Evolutionary conservation across 1,140 invertebrate genomes (phyloP), one percentile per base, ranked within the genome.

Genomic region (Capitella teleta): DNA sequence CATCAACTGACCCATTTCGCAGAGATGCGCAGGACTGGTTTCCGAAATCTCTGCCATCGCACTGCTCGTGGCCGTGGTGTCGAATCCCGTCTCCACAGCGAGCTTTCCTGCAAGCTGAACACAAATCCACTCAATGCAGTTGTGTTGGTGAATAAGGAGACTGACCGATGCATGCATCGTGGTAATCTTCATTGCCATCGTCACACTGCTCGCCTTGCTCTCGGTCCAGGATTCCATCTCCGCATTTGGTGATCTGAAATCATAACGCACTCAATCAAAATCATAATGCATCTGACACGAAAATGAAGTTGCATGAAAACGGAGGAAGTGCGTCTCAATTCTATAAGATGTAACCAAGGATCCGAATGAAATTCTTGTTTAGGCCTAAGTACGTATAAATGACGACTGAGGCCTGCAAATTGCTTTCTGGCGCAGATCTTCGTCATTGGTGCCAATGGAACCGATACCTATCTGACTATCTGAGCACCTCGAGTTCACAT

Each of bases 31-130:
- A 52, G 12, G 44, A 32, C 24, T 47, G 38, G 18, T 26, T 36
- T 18, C 51, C 51, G 38, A 52, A 52, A 26, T 52, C 51, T 2
- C 25, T n/a, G 3, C 51, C 51, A 23, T 52, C 51, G n/a, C 51
- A 52, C 19, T 48, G 38, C 28, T 53, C 46, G 12, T 18, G 34
- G n/a, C 40, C 28, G 23, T 36, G 16, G 2, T 43, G 45, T n/a
- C 26, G 24, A 24, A 42, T 28, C 0, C 40, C 38, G 25, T 49
- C 52, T 42, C 52, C 52, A 42, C 52, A 53, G 19, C n/a, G 19
- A 8, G 40, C 32, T 24, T 30, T 28, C 8, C 46, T 53, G 28
- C 25, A 44, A 28, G 23, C 2, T 18, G 16, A 21, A 18, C 16
- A 38, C 16, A 18, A 21, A n/a, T 19, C 2, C 8, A 18, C 8